Base-by-base conservation (phyloP, 2,888 invertebrate species). In the Pterostichus niger region DNA sequence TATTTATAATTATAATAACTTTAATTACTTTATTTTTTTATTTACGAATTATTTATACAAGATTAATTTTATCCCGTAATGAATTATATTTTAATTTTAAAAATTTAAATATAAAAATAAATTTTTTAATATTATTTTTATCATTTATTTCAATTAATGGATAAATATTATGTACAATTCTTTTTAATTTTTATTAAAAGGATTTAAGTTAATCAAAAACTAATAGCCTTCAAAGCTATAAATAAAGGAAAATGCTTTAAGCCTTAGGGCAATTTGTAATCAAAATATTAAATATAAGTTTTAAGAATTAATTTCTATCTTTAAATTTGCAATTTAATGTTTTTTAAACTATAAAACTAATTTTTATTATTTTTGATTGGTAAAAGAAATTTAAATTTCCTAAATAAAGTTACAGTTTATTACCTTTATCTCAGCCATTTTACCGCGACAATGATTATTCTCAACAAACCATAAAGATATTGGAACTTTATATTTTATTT, bases 381-480 rank as follows among this genome's bases (percentile, higher is more conserved):
- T 68, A 68, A 68, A 68, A 68, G 68, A 68, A 68, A 68, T 68
- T 40, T 15, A 68, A 86, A 84, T 85, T 86, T 87, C 87, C 85
- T 92, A 87, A 91, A 92, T 93, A 93, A 91, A 93, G 93, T 93
- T 93, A 93, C 92, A 93, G 90, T 93, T 92, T 93, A 93, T 90
- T 89, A 91, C 92, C 91, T 93, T 90, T 68, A 31, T 86, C 90
- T 93, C 93, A 92, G 93, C 91, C 93, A 93, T 91, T 92, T 92
- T 92, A 92, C 91, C 89, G 89, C 91, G 91, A 91, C 94, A 93
- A 92, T 94, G 94, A 91, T 88, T 94, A 88, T 93, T 92, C 88
- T 94, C 93, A 84, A 94, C 93, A 87, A 94, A 94, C 91, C 95
- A 95, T 91, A 95, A 95, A 91, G 93, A 95, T 91, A 95, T 95